Evolutionary conservation across 2,113 vertebrate genomes (phyloP), one percentile per base, ranked within the genome.

Genomic region (Tonatia bakeri): DNA sequence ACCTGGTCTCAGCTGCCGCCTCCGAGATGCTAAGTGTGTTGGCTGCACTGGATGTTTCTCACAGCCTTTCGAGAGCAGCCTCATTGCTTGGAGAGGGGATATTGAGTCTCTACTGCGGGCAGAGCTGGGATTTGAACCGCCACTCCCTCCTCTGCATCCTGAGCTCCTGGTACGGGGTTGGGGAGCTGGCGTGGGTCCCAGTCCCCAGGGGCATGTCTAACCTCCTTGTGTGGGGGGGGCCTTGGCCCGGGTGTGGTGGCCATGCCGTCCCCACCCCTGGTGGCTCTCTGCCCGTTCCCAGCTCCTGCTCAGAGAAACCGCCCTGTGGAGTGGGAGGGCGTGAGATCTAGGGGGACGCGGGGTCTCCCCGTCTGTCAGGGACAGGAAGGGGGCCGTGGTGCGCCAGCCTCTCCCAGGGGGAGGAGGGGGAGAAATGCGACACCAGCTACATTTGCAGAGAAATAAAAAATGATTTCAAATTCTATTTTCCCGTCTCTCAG

Each of bases 391-490:
- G 77, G 36, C 70, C 72, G 56, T 0, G 3, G 28, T 28, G 64
- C 36, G 31, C 24, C 28, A 61, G 40, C 16, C 6, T 73, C 83
- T 92, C 84, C 2, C 0, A 56, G n/a, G 79, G 33, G 77, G 40
- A 31, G 12, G 7, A 10, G n/a, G 26, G 38, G 8, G 10, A 11
- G 20, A 36, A 77, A 80, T 5, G 59, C 85, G 84, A 67, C 76
- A 87, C 52, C 84, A 67, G 14, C 67, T 40, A 83, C 91, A 95
- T 96, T 82, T 54, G 86, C 95, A 59, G 89, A 94, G 87, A 97
- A 96, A 75, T 95, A 96, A 95, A 93, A 97, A 95, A 91, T 81
- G 88, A 95, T 96, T 95, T 96, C 84, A 90, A 75, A 90, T 96
- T 94, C 87, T 84, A 43, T 94, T 96, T 94, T 90, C 81, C 50